A percentile compares a stretch with the other conserved stretches of the same genome.
Evolutionary conservation across 1,140 invertebrate genomes (phyloP).

Genomic region (Aethina tumida): DNA sequence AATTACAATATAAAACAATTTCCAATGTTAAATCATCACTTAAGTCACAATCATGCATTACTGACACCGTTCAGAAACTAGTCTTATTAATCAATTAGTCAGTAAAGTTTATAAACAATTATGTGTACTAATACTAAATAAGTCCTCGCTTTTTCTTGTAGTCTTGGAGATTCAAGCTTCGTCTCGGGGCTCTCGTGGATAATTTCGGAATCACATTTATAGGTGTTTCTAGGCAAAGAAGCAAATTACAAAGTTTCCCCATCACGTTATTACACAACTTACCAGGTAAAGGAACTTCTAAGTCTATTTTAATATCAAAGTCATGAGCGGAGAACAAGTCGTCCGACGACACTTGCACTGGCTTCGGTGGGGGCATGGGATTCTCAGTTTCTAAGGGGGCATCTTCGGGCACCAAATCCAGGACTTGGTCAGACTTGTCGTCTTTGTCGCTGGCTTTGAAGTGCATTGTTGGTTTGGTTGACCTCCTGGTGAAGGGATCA

Average conservation of each 20-base stretch:
- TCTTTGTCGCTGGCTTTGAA: slow-evolving; percentile 48
- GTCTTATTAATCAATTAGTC: too few relatives aligned
- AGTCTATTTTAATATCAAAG: slow-evolving; percentile 92
- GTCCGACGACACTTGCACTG: slow-evolving; percentile 49
- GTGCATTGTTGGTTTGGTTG: slow-evolving; percentile 82
- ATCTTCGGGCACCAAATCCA: slow-evolving; percentile 26
- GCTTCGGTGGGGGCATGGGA: slow-evolving; percentile 26
- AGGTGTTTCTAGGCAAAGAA: slow-evolving; percentile 48
- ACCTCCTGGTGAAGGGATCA: slow-evolving; percentile 89
- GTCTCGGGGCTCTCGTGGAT: slow-evolving; percentile 65
- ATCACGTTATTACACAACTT: too few relatives aligned
- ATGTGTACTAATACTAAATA: slow-evolving; percentile 64
- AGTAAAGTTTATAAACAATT: not conserved
- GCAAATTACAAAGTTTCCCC: too few relatives aligned
- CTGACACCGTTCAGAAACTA: too few relatives aligned
- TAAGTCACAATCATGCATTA: too few relatives aligned
- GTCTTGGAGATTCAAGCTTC: slow-evolving; percentile 91
- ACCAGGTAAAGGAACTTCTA: slow-evolving; percentile 77
- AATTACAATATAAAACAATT: too few relatives aligned
- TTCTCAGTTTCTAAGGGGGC: slow-evolving; percentile 7
- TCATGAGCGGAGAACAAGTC: slow-evolving; percentile 90
- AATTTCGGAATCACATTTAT: slow-evolving; percentile 68
- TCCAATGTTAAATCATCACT: too few relatives aligned
- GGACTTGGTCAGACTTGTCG: slow-evolving; percentile 24
- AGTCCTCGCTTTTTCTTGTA: slow-evolving; percentile 94